A percentile compares a stretch with the other conserved stretches of the same genome.
phyloP scores from a whole-genome alignment of 2,797 vertebrate genomes.

The Coilia nasus region DNA sequence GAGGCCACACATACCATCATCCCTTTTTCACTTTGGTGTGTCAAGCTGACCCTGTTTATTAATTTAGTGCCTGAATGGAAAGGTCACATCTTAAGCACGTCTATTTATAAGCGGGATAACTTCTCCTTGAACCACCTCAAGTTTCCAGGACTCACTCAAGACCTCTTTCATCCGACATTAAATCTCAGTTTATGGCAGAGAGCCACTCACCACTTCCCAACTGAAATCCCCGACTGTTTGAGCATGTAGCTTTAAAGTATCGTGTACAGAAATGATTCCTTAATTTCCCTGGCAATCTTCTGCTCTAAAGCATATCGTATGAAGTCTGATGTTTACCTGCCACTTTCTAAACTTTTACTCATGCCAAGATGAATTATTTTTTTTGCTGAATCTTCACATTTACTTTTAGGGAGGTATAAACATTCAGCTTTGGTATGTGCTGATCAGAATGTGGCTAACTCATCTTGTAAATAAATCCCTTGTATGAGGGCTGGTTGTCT shows the following conservation, averaged over 20 bases:
- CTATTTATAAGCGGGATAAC: conserved; percentile 48
- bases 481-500: conserved; percentile 10
- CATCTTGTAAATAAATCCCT: neutral
- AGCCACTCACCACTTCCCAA: neutral
- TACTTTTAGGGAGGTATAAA: conserved; percentile 15
- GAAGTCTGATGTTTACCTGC: neutral
- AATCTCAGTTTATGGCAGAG: conserved; percentile 11
- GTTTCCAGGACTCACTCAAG: conserved; percentile 21
- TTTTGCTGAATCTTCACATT: conserved; percentile 11
- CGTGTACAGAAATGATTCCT: neutral
- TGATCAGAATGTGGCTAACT: neutral
- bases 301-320: neutral
- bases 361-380: neutral
- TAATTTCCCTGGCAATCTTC: neutral
- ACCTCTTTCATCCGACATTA: neutral
- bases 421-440: conserved; percentile 2
- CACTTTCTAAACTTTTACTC: neutral
- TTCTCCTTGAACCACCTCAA: conserved; percentile 8
- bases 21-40: neutral
- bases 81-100: conserved; percentile 53
- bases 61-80: conserved; percentile 39
- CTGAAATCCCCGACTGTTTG: neutral
- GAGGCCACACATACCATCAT: neutral
- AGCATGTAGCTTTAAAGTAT: conserved; percentile 20
- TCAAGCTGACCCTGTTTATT: conserved; percentile 18